A percentile compares a stretch with the other conserved stretches of the same genome.
These are phyloP conservation scores for Oncorhynchus nerka DNA, from an alignment of 2,113 vertebrate species.

Conservation along the genomic window DNA sequence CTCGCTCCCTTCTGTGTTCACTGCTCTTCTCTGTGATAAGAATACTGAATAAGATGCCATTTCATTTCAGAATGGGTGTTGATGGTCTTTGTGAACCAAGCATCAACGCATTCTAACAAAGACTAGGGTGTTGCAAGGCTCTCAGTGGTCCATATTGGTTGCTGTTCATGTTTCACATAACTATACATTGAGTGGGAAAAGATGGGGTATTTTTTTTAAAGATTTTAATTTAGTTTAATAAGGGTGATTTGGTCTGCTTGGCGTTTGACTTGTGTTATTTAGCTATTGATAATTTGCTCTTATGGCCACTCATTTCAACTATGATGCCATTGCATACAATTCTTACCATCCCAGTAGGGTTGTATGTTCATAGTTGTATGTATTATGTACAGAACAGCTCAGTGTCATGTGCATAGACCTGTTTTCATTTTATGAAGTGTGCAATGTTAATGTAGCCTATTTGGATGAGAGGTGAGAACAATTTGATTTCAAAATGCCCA, in stretches of 20 bases:
- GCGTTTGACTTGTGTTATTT: background rate
- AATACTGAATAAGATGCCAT: slow-evolving; percentile 81
- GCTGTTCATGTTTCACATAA: slow-evolving; percentile 10
- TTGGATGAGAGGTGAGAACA: no score
- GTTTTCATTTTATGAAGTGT: slow-evolving; percentile 5
- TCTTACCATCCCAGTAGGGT: slow-evolving; percentile 28
- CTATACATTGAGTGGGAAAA: background rate
- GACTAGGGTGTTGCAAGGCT: slow-evolving; percentile 36
- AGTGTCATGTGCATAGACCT: background rate
- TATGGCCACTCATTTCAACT: slow-evolving; percentile 40
- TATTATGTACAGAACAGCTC: background rate
- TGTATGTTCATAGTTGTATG: background rate
- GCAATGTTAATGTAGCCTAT: background rate
- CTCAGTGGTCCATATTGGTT: slow-evolving; percentile 18
- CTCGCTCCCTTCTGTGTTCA: slow-evolving; percentile 51
- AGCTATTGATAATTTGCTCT: background rate
- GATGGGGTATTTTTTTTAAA: no score
- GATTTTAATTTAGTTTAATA: background rate
- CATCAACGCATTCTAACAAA: slow-evolving; percentile 49
- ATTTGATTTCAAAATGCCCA: background rate
- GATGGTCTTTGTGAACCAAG: slow-evolving; percentile 69
- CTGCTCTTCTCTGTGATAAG: slow-evolving; percentile 73
- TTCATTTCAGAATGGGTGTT: slow-evolving; percentile 76
- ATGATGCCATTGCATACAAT: slow-evolving; percentile 45
- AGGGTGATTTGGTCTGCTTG: background rate